Conservation (phyloP, 35 echinoderm and acorn worm species). For the Apostichopus parvimensis region DNA sequence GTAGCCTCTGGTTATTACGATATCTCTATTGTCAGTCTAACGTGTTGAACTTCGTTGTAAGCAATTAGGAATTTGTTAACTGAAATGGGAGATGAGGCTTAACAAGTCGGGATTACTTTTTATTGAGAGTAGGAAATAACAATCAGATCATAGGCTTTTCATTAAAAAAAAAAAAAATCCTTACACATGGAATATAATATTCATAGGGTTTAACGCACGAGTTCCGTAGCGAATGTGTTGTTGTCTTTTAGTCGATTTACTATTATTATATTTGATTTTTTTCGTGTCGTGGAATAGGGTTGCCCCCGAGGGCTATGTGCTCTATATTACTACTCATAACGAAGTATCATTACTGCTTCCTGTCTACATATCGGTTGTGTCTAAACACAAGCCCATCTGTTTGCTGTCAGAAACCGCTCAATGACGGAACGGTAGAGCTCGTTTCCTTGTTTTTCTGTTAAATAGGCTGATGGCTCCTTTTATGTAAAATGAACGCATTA, state of each 20-base stretch:
- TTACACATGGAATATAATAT: conserved; percentile 52
- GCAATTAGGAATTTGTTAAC: conserved; percentile 61
- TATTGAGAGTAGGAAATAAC: neutral
- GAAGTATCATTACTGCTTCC: conserved; percentile 2
- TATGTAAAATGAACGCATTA: no score
- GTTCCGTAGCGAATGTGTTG: conserved; percentile 12
- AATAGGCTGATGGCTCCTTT: no score
- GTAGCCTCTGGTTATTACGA: conserved; percentile 48
- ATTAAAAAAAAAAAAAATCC: neutral
- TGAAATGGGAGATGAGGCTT: conserved; percentile 36
- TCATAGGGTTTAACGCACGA: conserved; percentile 48
- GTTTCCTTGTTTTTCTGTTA: no score
- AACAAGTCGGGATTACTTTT: conserved; percentile 11
- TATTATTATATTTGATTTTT: neutral
- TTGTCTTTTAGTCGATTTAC: neutral
- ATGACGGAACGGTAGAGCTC: neutral
- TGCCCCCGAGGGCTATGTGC: conserved; percentile 9
- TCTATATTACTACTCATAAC: conserved; percentile 28
- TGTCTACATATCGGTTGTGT: neutral
- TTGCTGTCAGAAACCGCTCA: neutral
- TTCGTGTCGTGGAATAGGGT: conserved; percentile 3
- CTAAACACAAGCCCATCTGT: conserved; percentile 40
- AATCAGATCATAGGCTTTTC: conserved; percentile 2
- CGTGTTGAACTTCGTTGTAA: conserved; percentile 34
- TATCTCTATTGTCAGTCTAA: conserved; percentile 53